Evolutionary conservation across 1,140 invertebrate genomes (phyloP), one percentile per base, ranked within the genome.

Genomic region (Centruroides sculpturatus): DNA sequence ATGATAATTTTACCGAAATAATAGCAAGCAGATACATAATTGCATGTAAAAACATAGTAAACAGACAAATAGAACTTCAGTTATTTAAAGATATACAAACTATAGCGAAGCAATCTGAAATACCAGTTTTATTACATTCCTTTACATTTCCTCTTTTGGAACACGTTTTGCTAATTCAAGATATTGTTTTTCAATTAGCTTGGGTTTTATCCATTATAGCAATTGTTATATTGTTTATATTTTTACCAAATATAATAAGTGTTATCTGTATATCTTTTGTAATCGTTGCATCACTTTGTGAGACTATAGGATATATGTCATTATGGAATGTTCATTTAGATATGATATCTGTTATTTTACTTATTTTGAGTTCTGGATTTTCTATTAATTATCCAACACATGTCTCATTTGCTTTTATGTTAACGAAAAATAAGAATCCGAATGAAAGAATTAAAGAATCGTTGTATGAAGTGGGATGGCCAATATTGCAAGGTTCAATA

Each of bases 291-390:
- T 96, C 98, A 60, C 91, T 96, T 73, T 74, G 87, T 7, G 93
- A 93, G 12, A 91, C 98, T 0, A 85, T 93, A 4, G 93, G 93
- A 1, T 96, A 95, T 75, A 94, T 98, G 88, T 84, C 90, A 0
- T 76, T 94, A 3, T 97, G 93, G 92, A 83, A 85, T 64, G 89
- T 97, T 0, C 92, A 91, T 70, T 76, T 98, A 47, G 93, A 96
- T 72, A 92, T 92, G 6, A 94, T 98, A 67, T 96, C 92, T 0
- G 98, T 97, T 92, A 96, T 98, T 48, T 96, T 97, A 69, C 78
- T 98, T 3, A 96, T 98, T 56, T 96, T 98, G 91, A 95, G 92
- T 69, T 94, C 97, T 50, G 94, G 94, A 53, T 97, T 97, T 75
- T 94, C 90, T 5, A 91, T 98, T 0, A 93, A 97, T 70, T 98